Base-by-base conservation (phyloP, 2,113 vertebrate species). In the Cisticola juncidis region DNA sequence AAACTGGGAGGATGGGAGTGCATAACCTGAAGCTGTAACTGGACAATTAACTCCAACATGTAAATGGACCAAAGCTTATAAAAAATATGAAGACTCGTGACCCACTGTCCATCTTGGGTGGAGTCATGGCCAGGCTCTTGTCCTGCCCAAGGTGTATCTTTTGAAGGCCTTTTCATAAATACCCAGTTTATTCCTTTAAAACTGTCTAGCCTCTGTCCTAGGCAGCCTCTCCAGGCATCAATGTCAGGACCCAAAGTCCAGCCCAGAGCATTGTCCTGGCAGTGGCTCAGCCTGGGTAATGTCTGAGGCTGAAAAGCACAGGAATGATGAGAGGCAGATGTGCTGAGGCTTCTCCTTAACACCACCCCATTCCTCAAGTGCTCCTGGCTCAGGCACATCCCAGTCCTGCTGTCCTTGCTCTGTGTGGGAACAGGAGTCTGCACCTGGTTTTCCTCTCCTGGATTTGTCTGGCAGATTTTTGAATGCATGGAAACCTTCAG, bases 201-300 rank as follows among this genome's bases (percentile, higher is more conserved):
- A 5, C 14, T 36, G 10, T 26, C 23, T 2, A 36, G 35, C 24
- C n/a, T 25, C 57, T 60, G n/a, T 25, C 7, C 57, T 8, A 60
- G 57, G 24, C 14, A 58, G n/a, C 57, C 57, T 36, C 23, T 60
- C 25, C 12, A 36, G 23, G 57, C n/a, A 25, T 60, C 35, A 38
- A 1, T 25, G 25, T 3, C 53, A 56, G 74, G 35, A 60, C 13
- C 42, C 51, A 42, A 78, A 14, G 21, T 18, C 15, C n/a, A 58
- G 7, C 35, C 40, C 25, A 45, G 50, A 29, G 14, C 61, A 62
- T 16, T 13, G 17, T 53, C 48, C 29, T n/a, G 19, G 11, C 42
- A 61, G 57, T 22, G 47, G 5, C 42, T 38, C 33, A 14, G 33
- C 22, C 58, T 42, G 1, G 0, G 4, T 40, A 7, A 4, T 14